Percentiles rank a stretch among this genome's conserved stretches.
Conservation (phyloP, 1,140 invertebrate genomes). For the Capitella teleta region DNA sequence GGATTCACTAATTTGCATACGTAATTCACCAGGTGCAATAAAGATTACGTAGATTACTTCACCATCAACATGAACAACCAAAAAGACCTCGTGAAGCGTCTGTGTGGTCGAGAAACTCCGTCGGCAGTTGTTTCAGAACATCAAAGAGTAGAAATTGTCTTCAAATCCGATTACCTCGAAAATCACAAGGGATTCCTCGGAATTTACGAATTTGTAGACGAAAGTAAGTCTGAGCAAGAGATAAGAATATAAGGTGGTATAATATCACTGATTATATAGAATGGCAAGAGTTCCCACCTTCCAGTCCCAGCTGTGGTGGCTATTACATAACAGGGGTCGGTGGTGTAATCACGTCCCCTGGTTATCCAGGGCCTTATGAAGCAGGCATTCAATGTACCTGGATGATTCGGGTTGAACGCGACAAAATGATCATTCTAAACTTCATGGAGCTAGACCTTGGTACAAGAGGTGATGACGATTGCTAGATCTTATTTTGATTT, state of each 20-base stretch:
- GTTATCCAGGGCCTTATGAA: conserved; percentile 39
- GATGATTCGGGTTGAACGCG: conserved; percentile 38
- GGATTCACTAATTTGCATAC: neutral
- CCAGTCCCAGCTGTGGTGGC: conserved; percentile 30
- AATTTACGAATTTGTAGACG: conserved; percentile 23
- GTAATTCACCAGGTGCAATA: conserved; percentile 19
- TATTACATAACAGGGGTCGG: conserved; percentile 35
- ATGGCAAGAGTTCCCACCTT: conserved; percentile 31
- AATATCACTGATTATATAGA: too few species aligned
- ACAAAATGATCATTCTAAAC: conserved; percentile 36
- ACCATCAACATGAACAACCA: conserved; percentile 19
- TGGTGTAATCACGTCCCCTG: conserved; percentile 41
- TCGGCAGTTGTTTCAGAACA: conserved; percentile 22
- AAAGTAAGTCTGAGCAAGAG: conserved; percentile 16
- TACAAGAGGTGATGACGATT: conserved; percentile 38
- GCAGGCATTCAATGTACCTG: conserved; percentile 41
- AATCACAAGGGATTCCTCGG: conserved; percentile 23
- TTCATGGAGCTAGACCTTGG: conserved; percentile 40
- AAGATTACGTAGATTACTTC: conserved; percentile 28
- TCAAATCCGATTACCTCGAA: conserved; percentile 24
- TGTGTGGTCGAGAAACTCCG: conserved; percentile 21
- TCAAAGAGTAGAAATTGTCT: conserved; percentile 24
- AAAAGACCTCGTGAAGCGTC: conserved; percentile 18
- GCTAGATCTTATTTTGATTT: too few species aligned
- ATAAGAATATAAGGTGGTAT: neutral